These are phyloP conservation scores for Eunapius fragilis DNA, from an alignment of 37 sponge, comb jelly and placozoan genomes.

Conservation along the genomic window DNA sequence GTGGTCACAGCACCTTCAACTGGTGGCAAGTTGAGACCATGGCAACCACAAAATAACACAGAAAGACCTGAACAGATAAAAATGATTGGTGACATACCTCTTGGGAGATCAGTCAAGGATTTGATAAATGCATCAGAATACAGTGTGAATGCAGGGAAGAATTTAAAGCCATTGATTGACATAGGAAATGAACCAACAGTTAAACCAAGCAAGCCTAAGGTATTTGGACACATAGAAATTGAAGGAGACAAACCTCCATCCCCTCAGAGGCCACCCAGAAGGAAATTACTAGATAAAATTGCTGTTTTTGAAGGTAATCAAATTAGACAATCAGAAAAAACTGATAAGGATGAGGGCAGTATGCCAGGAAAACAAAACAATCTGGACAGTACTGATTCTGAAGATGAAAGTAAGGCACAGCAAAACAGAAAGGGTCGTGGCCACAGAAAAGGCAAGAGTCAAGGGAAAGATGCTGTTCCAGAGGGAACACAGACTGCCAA, in stretches of 20 bases:
- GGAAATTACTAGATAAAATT: conserved; percentile 12
- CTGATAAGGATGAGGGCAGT: not conserved
- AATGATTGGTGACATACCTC: not conserved
- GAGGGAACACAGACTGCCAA: too few species aligned
- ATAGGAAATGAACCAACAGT: not conserved
- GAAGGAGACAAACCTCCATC: not conserved
- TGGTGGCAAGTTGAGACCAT: not conserved
- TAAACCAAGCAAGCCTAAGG: conserved; percentile 18
- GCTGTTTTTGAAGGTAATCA: conserved; percentile 45
- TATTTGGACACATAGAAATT: not conserved
- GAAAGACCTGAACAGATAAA: not conserved
- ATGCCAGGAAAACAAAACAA: not conserved
- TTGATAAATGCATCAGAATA: not conserved
- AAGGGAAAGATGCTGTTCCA: not conserved
- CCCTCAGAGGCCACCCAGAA: not conserved
- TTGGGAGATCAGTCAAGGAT: not conserved
- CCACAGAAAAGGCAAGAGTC: conserved; percentile 5
- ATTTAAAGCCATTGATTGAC: not conserved
- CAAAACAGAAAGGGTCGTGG: not conserved
- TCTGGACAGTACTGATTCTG: not conserved
- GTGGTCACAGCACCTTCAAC: not conserved
- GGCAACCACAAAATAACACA: not conserved
- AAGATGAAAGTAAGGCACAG: not conserved
- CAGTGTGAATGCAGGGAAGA: not conserved
- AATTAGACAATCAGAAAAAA: not conserved